A percentile compares a stretch with the other conserved stretches of the same genome.
Conservation (phyloP, 2,888 invertebrate genomes). For the Pseudeuparius sepicola region DNA sequence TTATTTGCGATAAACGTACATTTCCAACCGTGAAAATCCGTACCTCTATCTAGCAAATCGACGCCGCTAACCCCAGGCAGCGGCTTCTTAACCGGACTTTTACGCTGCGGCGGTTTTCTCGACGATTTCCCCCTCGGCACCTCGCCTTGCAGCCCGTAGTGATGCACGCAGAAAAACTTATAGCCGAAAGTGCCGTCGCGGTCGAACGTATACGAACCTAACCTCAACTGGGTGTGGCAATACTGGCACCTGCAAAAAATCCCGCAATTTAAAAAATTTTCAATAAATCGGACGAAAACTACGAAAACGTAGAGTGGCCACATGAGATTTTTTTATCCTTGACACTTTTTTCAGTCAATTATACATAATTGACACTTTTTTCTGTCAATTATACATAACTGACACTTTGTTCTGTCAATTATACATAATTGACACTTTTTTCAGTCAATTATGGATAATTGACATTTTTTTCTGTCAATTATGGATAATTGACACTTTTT, state of each 20-base stretch:
- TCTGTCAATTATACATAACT: too few relatives aligned
- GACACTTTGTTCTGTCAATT: too few relatives aligned
- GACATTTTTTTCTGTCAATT: too few relatives aligned
- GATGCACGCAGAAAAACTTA: slow-evolving; percentile 67
- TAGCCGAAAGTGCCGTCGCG: slow-evolving; percentile 56
- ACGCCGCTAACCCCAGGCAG: slow-evolving; percentile 41
- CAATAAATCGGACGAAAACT: slow-evolving; percentile 1
- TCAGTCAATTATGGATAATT: too few relatives aligned
- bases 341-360: too few relatives aligned
- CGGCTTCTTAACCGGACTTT: slow-evolving; percentile 42
- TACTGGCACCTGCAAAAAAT: slow-evolving; percentile 64
- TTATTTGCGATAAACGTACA: neutral
- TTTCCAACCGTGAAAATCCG: slow-evolving; percentile 10
- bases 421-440: too few relatives aligned
- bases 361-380: too few relatives aligned
- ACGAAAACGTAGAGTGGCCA: too few relatives aligned
- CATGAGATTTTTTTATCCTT: too few relatives aligned
- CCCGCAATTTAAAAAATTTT: neutral
- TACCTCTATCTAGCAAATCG: slow-evolving; percentile 38
- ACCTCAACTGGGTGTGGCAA: slow-evolving; percentile 73
- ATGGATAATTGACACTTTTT: too few relatives aligned
- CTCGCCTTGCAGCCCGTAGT: slow-evolving; percentile 56
- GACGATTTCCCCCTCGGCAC: slow-evolving; percentile 26
- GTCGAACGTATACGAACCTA: slow-evolving; percentile 68
- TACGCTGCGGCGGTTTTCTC: slow-evolving; percentile 27